phyloP scores from a whole-genome alignment of 2,888 invertebrate genomes.

The Linyphia triangularis region DNA sequence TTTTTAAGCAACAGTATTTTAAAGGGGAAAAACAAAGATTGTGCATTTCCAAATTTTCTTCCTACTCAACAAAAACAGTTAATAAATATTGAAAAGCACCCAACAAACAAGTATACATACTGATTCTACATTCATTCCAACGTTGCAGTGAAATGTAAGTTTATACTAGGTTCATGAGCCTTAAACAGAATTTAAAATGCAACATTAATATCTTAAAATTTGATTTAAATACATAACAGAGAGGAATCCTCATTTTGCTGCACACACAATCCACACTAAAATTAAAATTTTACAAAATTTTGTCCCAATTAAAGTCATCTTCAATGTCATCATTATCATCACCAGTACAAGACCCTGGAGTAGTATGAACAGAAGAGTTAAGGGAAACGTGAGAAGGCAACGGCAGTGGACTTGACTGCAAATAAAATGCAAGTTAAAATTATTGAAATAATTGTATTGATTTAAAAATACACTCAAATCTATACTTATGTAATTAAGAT shows the following conservation, averaged over 20 bases:
- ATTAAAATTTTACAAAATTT: constrained; percentile 70
- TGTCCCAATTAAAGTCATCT: constrained; percentile 75
- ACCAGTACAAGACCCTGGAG: constrained; percentile 66
- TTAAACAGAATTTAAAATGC: constrained; percentile 62
- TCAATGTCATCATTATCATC: constrained; percentile 75
- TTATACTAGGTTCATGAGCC: not conserved
- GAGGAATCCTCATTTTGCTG: not conserved
- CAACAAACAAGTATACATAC: too few relatives aligned
- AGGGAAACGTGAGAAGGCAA: constrained; percentile 72
- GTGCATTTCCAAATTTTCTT: too few relatives aligned
- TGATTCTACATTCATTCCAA: too few relatives aligned
- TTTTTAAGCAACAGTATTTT: too few relatives aligned
- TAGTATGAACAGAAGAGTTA: constrained; percentile 63
- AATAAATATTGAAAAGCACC: too few relatives aligned
- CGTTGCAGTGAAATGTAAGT: too few relatives aligned
- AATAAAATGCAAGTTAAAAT: not conserved
- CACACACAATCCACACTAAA: constrained; percentile 6
- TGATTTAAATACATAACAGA: constrained; percentile 48
- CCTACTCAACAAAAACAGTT: too few relatives aligned
- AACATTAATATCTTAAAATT: constrained; percentile 52
- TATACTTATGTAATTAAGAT: too few relatives aligned
- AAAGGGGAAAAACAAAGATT: too few relatives aligned
- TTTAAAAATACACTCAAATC: too few relatives aligned
- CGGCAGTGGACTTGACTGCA: constrained; percentile 70
- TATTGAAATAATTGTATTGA: not conserved